These are phyloP conservation scores for Chloroclysta siterata DNA, from an alignment of 2,888 invertebrate species.

Conservation along the genomic window DNA sequence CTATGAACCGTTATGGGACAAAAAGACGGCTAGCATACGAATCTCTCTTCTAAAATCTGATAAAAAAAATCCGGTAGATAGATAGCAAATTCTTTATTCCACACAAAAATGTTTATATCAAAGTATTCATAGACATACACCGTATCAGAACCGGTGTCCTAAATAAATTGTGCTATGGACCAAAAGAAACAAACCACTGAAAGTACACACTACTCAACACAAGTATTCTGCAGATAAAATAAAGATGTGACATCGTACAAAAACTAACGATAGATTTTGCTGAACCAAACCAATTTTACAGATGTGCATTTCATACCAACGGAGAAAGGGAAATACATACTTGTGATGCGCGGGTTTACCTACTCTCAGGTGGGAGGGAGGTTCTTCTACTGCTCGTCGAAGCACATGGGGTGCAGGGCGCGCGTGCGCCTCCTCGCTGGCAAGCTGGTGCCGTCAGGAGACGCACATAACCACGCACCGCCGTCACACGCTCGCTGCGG, in stretches of 20 bases:
- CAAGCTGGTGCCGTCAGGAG: conserved; percentile 72
- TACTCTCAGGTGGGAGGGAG: conserved; percentile 81
- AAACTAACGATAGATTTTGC: neutral
- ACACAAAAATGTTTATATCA: no score
- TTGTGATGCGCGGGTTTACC: conserved; percentile 77
- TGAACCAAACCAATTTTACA: conserved; percentile 49
- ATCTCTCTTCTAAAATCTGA: neutral
- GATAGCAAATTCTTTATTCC: no score
- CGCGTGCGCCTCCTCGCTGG: conserved; percentile 71
- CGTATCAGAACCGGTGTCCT: no score
- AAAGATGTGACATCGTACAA: neutral
- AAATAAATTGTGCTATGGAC: no score
- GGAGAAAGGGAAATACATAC: conserved; percentile 79
- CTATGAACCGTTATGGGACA: neutral
- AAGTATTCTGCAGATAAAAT: neutral
- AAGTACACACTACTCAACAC: no score
- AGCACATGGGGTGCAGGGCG: conserved; percentile 79
- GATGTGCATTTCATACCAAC: conserved; percentile 82
- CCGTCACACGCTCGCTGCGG: conserved; percentile 80
- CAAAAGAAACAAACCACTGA: neutral
- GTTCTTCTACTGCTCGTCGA: conserved; percentile 80
- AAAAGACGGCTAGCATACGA: neutral
- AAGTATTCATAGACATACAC: no score
- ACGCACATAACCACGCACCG: conserved; percentile 76
- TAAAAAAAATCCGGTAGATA: neutral